These are phyloP conservation scores for Syritta pipiens DNA, from an alignment of 2,888 invertebrate genomes.

Conservation along the genomic window DNA sequence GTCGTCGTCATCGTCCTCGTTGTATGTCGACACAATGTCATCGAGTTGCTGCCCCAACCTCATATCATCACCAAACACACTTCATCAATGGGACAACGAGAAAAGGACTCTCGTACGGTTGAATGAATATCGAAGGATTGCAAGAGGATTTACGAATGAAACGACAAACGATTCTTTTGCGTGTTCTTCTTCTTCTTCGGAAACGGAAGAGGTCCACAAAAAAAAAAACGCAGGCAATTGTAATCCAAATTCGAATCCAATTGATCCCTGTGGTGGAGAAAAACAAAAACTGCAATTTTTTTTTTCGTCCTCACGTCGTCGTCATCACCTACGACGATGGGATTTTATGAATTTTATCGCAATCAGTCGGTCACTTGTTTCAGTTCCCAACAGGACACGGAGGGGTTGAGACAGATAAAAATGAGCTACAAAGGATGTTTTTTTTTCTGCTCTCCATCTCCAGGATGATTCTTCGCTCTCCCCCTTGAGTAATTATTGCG, in stretches of 20 bases:
- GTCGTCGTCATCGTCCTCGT: constrained; percentile 46
- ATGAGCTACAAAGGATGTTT: no score
- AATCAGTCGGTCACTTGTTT: constrained; percentile 68
- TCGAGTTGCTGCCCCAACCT: constrained; percentile 54
- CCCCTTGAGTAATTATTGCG: no score
- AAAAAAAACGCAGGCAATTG: constrained; percentile 45
- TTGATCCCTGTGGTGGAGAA: constrained; percentile 59
- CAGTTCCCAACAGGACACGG: constrained; percentile 50
- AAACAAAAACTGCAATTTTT: constrained; percentile 62
- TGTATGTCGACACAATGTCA: constrained; percentile 31
- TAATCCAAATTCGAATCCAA: constrained; percentile 67
- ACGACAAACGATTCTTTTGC: constrained; percentile 31
- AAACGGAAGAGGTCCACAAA: constrained; percentile 53
- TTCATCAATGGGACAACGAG: constrained; percentile 37
- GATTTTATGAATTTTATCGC: no score
- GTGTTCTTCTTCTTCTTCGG: no score
- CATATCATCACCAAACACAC: constrained; percentile 55
- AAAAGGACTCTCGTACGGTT: constrained; percentile 41
- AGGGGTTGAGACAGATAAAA: not conserved
- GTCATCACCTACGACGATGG: no score
- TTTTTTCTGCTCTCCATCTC: no score
- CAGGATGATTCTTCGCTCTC: no score
- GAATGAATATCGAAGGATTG: constrained; percentile 69
- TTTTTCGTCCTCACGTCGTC: constrained; percentile 33
- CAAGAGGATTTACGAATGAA: constrained; percentile 54